A percentile compares a stretch with the other conserved stretches of the same genome.
These are phyloP conservation scores for Archocentrus centrarchus DNA, from an alignment of 2,113 vertebrate species.

Conservation along the genomic window DNA sequence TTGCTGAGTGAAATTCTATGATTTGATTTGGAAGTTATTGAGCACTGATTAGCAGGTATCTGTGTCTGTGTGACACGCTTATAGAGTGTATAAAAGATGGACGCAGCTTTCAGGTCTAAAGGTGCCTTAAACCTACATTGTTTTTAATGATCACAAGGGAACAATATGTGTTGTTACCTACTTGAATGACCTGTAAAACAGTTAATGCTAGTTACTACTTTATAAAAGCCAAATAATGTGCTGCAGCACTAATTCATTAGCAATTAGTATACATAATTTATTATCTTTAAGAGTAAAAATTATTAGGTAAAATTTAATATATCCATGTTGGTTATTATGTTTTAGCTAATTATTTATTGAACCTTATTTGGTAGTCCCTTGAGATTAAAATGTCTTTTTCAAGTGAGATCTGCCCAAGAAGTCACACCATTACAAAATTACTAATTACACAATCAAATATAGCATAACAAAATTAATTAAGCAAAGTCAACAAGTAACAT, in stretches of 20 bases:
- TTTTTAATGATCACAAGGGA: not conserved
- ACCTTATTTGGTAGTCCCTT: not conserved
- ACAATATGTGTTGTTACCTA: not conserved
- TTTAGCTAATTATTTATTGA: not conserved
- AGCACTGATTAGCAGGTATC: no score
- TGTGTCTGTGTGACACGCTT: no score
- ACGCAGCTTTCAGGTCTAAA: no score
- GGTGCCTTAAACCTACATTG: not conserved
- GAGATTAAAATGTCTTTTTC: not conserved
- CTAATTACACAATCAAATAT: not conserved
- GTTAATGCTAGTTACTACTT: not conserved
- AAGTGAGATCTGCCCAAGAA: not conserved
- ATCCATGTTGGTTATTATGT: no score
- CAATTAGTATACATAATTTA: no score
- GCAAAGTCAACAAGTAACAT: no score
- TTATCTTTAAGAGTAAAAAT: no score
- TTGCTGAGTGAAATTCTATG: not conserved
- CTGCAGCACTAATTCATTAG: no score
- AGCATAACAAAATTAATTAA: not conserved
- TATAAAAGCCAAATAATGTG: not conserved
- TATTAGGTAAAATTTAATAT: no score
- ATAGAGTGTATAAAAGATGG: no score
- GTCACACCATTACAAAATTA: not conserved
- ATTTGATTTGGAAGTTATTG: not conserved
- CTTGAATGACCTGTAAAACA: not conserved